Base-by-base conservation (phyloP, 2,797 vertebrate species). In the Chanos chanos region DNA sequence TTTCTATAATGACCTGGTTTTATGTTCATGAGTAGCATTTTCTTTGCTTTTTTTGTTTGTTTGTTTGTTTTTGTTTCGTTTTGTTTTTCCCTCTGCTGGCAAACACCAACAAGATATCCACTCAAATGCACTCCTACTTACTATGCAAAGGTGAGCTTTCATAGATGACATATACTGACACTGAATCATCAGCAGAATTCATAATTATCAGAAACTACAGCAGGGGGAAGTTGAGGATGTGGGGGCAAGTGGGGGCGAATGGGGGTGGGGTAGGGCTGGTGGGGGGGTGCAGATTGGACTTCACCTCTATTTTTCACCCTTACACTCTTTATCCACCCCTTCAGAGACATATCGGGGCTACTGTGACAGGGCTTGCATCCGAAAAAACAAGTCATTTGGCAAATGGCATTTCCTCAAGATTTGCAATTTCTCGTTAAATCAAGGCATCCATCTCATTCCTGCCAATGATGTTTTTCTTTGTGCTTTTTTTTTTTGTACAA, bases 361-460 rank as follows among this genome's bases (percentile, higher is more conserved):
- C 55, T 1, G 25, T 19, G 15, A 18, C 16, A 47, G 9, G 34
- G n/a, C 5, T 8, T 25, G 16, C 59, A 41, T 36, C 33, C 37
- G 19, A 39, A 60, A 57, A 51, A 61, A 64, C 12, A 63, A 63
- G n/a, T 12, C 1, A 44, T 66, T 54, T 49, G 40, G 27, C 12
- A 61, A 67, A 66, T 15, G 21, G n/a, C 5, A 56, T 16, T 63
- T 65, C 22, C 34, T 68, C 13, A 61, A 58, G 52, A 28, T 40
- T 45, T 55, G 56, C 51, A 63, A 47, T 37, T 51, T 19, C 53
- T 52, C 40, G 37, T 57, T 57, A 61, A 71, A 47, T 66, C 41
- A 65, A 57, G 60, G 33, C 53, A 70, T 27, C 12, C 30, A 30
- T 60, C 39, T 30, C 36, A 59, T 12, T 34, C 49, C 47, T 52